Evolutionary conservation across 1,140 invertebrate genomes (phyloP).

Genomic region (Cardiocondyla obscurior): DNA sequence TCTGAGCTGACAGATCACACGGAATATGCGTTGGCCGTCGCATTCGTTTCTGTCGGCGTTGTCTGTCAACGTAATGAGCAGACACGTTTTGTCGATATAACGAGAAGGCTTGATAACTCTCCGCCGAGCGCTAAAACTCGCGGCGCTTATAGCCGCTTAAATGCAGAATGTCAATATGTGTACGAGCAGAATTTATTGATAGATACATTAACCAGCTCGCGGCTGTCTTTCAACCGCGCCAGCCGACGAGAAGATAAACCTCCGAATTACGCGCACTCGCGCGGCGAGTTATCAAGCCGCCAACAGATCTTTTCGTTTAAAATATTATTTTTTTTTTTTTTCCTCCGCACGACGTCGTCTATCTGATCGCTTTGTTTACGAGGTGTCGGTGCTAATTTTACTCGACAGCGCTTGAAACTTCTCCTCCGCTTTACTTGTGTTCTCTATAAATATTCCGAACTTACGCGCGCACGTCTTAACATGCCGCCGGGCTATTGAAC

Average conservation of each 20-base stretch:
- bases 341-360: background rate
- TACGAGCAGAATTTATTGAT: constrained; percentile 56
- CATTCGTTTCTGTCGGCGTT: constrained; percentile 53
- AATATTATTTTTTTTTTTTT: constrained; percentile 22
- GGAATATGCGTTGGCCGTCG: constrained; percentile 54
- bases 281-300: constrained; percentile 37
- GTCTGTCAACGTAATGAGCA: constrained; percentile 59
- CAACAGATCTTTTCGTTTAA: constrained; percentile 3
- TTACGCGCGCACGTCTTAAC: background rate
- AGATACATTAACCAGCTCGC: constrained; percentile 38
- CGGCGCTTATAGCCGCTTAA: constrained; percentile 47
- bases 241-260: constrained; percentile 8
- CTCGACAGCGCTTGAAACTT: background rate
- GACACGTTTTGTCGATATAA: constrained; percentile 62
- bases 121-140: constrained; percentile 13
- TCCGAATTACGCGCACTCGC: constrained; percentile 2
- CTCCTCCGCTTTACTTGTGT: background rate
- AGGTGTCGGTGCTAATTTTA: constrained; percentile 36
- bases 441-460: background rate
- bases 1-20: constrained; percentile 54
- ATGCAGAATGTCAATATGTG: constrained; percentile 51
- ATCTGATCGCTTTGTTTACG: constrained; percentile 22
- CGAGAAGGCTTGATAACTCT: constrained; percentile 54
- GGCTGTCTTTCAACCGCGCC: constrained; percentile 32
- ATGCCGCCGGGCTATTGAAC: background rate